These are phyloP conservation scores for Montipora foliosa DNA, from an alignment of 64 coral and sea anemone genomes.

Conservation along the genomic window DNA sequence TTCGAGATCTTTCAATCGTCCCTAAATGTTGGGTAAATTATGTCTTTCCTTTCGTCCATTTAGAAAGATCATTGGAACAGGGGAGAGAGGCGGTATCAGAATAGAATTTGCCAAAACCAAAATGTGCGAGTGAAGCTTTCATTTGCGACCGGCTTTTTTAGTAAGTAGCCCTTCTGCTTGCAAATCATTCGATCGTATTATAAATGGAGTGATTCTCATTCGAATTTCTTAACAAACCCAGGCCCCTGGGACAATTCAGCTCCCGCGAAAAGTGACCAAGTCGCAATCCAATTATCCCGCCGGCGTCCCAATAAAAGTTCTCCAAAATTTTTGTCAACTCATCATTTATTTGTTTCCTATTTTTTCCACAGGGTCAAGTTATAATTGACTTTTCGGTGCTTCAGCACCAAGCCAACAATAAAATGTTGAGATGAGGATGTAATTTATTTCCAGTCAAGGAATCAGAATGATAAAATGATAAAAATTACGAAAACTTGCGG, in stretches of 20 bases:
- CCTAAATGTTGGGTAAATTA: no score
- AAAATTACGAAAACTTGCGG: neutral
- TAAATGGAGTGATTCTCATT: no score
- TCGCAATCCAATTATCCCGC: no score
- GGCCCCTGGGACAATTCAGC: no score
- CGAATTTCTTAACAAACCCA: no score
- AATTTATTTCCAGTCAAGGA: neutral
- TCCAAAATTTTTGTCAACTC: neutral
- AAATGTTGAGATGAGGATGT: neutral
- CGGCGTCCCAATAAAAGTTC: no score
- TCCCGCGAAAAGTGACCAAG: no score
- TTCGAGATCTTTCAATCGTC: no score
- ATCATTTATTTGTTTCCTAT: neutral
- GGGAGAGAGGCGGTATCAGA: slow-evolving; percentile 94
- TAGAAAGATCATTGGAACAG: slow-evolving; percentile 7
- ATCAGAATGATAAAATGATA: neutral
- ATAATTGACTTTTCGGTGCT: neutral
- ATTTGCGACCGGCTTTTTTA: neutral
- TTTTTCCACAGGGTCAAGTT: neutral
- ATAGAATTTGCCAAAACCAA: slow-evolving; percentile 96
- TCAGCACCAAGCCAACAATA: neutral
- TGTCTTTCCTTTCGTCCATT: neutral
- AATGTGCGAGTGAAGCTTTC: slow-evolving; percentile 82
- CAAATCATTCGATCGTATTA: no score
- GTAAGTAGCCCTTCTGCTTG: neutral